These are phyloP conservation scores for Diachasmimorpha longicaudata DNA, from an alignment of 1,140 invertebrate genomes.

Conservation along the genomic window DNA sequence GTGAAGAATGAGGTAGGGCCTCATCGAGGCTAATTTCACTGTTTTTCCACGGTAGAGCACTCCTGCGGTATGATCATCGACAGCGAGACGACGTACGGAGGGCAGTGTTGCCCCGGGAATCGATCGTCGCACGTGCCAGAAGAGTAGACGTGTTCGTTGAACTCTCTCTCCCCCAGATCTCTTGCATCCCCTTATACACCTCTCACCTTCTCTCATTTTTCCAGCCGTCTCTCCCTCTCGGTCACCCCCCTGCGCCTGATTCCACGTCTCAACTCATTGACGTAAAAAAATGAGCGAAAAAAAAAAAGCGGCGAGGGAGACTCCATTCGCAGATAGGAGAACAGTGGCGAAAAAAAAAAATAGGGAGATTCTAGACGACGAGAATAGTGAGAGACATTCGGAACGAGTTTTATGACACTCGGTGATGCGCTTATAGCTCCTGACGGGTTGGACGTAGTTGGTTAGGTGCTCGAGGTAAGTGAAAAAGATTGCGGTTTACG, in stretches of 20 bases:
- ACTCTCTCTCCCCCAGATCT: neutral
- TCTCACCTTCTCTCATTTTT: conserved; percentile 13
- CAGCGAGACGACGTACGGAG: conserved; percentile 18
- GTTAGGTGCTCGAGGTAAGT: conserved; percentile 22
- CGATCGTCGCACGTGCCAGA: conserved; percentile 28
- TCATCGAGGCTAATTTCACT: conserved; percentile 12
- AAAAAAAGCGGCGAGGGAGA: conserved; percentile 4
- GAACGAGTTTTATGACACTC: conserved; percentile 4
- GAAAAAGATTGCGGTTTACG: conserved; percentile 36
- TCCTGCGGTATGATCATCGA: conserved; percentile 14
- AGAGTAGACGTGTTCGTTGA: conserved; percentile 20
- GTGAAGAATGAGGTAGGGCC: neutral
- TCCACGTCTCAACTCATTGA: conserved; percentile 1
- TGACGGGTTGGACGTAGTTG: conserved; percentile 13
- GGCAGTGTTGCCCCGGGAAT: conserved; percentile 12
- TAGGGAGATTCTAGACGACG: neutral
- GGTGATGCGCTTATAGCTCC: neutral
- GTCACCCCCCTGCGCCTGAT: conserved; percentile 14
- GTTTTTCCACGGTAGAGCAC: neutral
- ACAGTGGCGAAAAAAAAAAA: neutral
- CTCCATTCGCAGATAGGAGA: conserved; percentile 23
- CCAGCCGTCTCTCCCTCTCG: conserved; percentile 24
- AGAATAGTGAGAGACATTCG: neutral
- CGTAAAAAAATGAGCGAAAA: conserved; percentile 13
- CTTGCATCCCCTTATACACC: neutral